Conservation (phyloP, 2,797 vertebrate genomes). For the Apodemus agrarius region DNA sequence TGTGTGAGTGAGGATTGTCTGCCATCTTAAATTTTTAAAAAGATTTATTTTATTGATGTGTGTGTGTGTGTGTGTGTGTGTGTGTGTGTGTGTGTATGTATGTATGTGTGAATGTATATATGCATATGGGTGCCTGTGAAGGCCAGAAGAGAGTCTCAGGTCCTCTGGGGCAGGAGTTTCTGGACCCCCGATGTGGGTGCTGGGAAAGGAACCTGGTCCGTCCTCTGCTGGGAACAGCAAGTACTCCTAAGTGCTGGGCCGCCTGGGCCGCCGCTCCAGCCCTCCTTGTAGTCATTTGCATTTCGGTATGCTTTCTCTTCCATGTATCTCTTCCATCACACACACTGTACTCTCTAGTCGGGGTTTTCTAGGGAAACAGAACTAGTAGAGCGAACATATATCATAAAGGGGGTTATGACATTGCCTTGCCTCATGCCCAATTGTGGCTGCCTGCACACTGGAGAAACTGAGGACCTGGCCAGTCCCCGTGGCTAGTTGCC, state of each 20-base stretch:
- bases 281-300: too few relatives aligned
- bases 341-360: not conserved
- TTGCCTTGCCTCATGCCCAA: not conserved
- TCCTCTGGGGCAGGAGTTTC: not conserved
- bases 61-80: not conserved
- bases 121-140: not conserved
- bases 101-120: not conserved
- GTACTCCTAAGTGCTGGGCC: not conserved
- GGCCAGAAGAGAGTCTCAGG: not conserved
- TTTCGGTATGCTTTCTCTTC: not conserved
- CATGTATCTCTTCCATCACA: not conserved
- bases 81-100: not conserved
- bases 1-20: not conserved
- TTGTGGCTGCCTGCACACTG: not conserved
- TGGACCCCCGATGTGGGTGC: not conserved
- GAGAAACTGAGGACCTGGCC: not conserved
- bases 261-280: not conserved
- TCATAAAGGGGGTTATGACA: not conserved
- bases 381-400: not conserved
- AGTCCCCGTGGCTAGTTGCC: not conserved
- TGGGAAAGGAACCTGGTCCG: not conserved
- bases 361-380: not conserved
- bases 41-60: not conserved
- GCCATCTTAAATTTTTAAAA: not conserved
- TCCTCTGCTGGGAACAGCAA: not conserved